A percentile compares a stretch with the other conserved stretches of the same genome.
Conservation (phyloP, 2,113 vertebrate genomes). For the Heterochromis multidens region DNA sequence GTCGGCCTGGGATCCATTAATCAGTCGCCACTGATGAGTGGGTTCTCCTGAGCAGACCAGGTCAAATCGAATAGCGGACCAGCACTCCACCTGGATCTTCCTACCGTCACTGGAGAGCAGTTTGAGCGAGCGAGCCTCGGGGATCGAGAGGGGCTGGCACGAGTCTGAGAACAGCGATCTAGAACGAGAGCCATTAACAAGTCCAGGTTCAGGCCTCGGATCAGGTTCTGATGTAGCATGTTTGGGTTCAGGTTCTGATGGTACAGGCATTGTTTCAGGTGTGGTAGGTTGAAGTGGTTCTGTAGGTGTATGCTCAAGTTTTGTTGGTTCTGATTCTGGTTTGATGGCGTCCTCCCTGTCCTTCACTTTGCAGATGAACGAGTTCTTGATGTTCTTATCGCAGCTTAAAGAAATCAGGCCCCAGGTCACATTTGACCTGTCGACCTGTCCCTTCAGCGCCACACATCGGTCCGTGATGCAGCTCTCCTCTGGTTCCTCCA, state of each 20-base stretch:
- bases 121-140: not conserved
- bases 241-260: not conserved
- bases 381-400: not conserved
- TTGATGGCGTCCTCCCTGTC: not conserved
- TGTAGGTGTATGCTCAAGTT: not conserved
- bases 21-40: constrained; percentile 32
- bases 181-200: not conserved
- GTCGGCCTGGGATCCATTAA: not conserved
- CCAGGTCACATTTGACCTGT: not conserved
- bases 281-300: not conserved
- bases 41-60: constrained; percentile 37
- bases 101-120: not conserved
- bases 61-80: not conserved
- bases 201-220: not conserved
- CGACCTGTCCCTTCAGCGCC: not conserved
- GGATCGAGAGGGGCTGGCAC: not conserved
- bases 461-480: constrained; percentile 63
- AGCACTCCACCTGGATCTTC: constrained; percentile 51
- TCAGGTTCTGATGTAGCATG: not conserved
- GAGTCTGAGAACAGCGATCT: accelerated
- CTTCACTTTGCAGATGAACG: constrained; percentile 41
- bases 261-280: not conserved
- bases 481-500: not conserved
- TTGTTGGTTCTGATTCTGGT: not conserved
- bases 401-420: constrained; percentile 35